Conservation (phyloP, 1,140 invertebrate genomes). For the Hypsibius dujardini region DNA sequence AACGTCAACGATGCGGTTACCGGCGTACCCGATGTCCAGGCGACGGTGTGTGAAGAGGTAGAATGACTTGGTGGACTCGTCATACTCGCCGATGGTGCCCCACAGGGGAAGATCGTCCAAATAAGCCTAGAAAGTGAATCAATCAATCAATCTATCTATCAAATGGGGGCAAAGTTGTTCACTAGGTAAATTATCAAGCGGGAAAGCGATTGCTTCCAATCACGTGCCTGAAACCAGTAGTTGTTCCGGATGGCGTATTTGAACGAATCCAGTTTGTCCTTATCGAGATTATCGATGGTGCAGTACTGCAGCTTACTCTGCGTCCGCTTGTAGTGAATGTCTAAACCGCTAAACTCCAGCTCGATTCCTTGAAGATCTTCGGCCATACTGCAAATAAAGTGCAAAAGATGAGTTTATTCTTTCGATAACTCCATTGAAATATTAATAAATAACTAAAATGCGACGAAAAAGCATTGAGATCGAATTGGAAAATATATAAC, state of each 20-base stretch:
- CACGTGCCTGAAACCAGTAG: slow-evolving; percentile 91
- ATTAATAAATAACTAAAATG: too few species aligned
- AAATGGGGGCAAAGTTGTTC: neutral
- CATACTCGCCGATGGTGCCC: slow-evolving; percentile 80
- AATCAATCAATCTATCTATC: neutral
- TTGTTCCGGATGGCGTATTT: slow-evolving; percentile 95
- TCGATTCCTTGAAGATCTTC: slow-evolving; percentile 95
- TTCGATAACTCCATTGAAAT: too few species aligned
- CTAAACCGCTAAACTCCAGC: slow-evolving; percentile 84
- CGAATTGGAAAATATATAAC: too few species aligned
- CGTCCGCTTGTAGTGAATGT: slow-evolving; percentile 60
- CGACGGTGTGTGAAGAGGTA: slow-evolving; percentile 96
- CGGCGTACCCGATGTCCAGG: slow-evolving; percentile 95
- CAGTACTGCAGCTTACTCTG: slow-evolving; percentile 50
- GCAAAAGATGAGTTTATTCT: too few species aligned
- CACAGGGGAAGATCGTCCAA: slow-evolving; percentile 94
- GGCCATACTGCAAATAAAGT: too few species aligned
- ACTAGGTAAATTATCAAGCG: too few species aligned
- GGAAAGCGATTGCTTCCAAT: too few species aligned
- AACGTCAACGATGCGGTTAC: slow-evolving; percentile 89
- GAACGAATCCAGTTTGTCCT: slow-evolving; percentile 75
- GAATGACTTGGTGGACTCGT: slow-evolving; percentile 49
- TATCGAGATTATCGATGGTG: slow-evolving; percentile 53
- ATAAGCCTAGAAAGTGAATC: slow-evolving; percentile 42
- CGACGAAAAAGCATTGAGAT: too few species aligned